These are phyloP conservation scores for Cephonodes hylas DNA, from an alignment of 2,888 invertebrate species.

Conservation along the genomic window DNA sequence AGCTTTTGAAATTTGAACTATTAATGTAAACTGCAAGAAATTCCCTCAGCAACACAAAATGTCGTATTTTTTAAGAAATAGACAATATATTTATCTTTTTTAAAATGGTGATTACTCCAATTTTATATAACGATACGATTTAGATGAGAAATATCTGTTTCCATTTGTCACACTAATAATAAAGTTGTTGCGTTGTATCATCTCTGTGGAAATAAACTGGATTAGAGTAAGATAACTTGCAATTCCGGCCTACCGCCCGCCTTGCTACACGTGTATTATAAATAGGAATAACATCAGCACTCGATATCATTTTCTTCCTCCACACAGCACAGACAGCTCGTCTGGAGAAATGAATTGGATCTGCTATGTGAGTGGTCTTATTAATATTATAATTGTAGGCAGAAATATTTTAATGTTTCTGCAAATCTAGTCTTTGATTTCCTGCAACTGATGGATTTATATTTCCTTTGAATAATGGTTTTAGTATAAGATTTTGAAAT, in stretches of 20 bases:
- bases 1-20: too few species aligned
- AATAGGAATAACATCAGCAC: constrained; percentile 20
- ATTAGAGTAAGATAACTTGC: constrained; percentile 41
- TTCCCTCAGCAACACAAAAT: too few species aligned
- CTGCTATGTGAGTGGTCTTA: constrained; percentile 50
- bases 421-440: background rate
- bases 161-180: background rate
- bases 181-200: constrained; percentile 23
- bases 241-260: constrained; percentile 40
- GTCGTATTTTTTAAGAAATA: too few species aligned
- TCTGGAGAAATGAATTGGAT: constrained; percentile 43
- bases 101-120: too few species aligned
- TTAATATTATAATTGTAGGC: background rate
- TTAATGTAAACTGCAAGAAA: too few species aligned
- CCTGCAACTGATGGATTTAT: constrained; percentile 12
- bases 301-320: constrained; percentile 54
- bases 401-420: background rate
- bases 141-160: too few species aligned
- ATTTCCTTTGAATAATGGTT: background rate
- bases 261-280: constrained; percentile 30
- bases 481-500: background rate
- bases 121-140: too few species aligned
- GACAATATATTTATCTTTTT: too few species aligned
- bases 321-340: constrained; percentile 31
- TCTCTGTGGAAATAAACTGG: constrained; percentile 43